Evolutionary conservation across 2,113 vertebrate species (phyloP).

Genomic region (Atlantisia rogersi): DNA sequence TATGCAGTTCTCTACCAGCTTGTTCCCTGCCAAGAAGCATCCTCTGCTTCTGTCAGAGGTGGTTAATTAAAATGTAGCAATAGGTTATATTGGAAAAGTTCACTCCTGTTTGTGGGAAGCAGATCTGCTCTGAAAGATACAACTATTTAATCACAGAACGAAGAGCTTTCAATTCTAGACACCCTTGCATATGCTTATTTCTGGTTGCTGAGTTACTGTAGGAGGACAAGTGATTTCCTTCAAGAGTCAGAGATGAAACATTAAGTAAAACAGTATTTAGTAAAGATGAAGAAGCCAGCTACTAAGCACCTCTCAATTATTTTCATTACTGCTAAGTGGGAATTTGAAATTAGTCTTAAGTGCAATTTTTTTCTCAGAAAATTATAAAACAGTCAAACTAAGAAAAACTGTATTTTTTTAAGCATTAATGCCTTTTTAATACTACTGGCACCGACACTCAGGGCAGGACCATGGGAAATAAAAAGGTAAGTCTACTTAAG

Average conservation of each 20-base stretch:
- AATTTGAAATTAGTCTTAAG: neutral
- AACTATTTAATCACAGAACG: neutral
- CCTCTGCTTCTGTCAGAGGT: neutral
- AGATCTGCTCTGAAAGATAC: neutral
- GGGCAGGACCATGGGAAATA: neutral
- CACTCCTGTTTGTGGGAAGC: neutral
- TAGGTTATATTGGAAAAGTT: neutral
- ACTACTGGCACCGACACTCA: neutral
- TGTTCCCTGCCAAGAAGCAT: neutral
- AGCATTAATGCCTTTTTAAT: neutral
- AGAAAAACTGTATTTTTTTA: neutral
- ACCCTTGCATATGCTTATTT: neutral
- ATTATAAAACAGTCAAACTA: neutral
- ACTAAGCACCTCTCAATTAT: neutral
- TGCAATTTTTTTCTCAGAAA: fast-evolving
- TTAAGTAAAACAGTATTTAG: neutral
- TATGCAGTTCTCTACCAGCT: neutral
- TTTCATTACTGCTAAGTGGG: neutral
- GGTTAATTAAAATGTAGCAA: neutral
- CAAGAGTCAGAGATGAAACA: neutral
- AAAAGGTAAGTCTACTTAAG: neutral
- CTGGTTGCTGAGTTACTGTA: neutral
- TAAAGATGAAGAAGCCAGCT: neutral
- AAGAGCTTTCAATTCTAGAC: neutral
- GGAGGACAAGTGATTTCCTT: neutral